Evolutionary conservation across 2,797 vertebrate genomes (phyloP), one percentile per base, ranked within the genome.

Genomic region (Tarsius wallacei): DNA sequence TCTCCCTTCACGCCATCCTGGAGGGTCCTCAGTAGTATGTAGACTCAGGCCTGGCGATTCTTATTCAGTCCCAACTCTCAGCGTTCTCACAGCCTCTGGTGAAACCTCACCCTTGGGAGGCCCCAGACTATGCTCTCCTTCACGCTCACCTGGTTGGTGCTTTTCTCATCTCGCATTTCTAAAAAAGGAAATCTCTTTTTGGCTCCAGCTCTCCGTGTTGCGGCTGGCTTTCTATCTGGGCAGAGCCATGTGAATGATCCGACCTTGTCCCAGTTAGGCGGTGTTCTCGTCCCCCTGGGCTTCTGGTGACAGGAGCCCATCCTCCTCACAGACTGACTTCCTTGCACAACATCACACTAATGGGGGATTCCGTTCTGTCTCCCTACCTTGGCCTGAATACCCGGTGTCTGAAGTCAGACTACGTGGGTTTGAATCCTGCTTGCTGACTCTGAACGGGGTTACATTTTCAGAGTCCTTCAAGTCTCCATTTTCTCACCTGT

Each of bases 91-190:
- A 22, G 55, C 31, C 42, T 57, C 68, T 64, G 74, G n/a, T 28
- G 28, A 81, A 22, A n/a, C 21, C 53, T 74, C 14, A 13, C 10
- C 33, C 17, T 42, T 36, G 31, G 22, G 77, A 77, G 31, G 26
- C 68, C 61, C 14, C 21, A 12, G 22, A 73, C 47, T 51, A 28
- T 42, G 51, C 92, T 80, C 57, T 13, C 10, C 71, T 57, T 53
- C 49, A n/a, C 6, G 5, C 33, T 93, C 11, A 14, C 77, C 28
- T 78, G 7, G 51, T 83, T 9, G 33, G 42, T 10, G 61, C 49
- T 82, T 74, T 87, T 94, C 47, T 70, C 36, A 71, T 16, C 81
- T 94, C 49, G 36, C 28, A 10, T 66, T 87, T 76, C 73, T 66
- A 51, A 91, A 86, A 84, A 74, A 71, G 33, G n/a, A 74, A 57